These are phyloP conservation scores for Aphelenchoides bicaudatus DNA, from an alignment of 2,888 invertebrate species.

Conservation along the genomic window DNA sequence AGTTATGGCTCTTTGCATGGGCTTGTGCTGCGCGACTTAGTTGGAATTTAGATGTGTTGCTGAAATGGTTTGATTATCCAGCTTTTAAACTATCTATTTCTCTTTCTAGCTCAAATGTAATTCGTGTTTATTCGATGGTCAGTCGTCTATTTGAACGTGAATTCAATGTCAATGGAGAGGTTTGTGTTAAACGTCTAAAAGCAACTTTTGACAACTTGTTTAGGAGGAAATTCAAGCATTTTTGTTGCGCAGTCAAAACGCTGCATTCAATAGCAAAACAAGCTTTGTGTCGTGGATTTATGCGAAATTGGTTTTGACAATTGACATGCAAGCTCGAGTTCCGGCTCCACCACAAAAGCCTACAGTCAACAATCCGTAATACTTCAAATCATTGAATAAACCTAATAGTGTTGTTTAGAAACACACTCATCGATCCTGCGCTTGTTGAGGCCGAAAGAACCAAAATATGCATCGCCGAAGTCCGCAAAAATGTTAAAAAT, in stretches of 20 bases:
- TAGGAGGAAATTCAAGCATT: background rate
- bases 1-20: conserved; percentile 33
- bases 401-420: conserved; percentile 22
- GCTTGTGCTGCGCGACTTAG: conserved; percentile 26
- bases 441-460: conserved; percentile 30
- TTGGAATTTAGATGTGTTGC: conserved; percentile 28
- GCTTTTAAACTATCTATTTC: background rate
- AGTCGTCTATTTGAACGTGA: conserved; percentile 19
- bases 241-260: background rate
- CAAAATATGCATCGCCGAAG: conserved; percentile 6
- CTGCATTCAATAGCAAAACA: conserved; percentile 13
- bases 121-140: conserved; percentile 23
- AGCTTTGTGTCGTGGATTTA: conserved; percentile 32
- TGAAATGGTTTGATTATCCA: conserved; percentile 22
- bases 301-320: conserved; percentile 31
- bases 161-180: conserved; percentile 15
- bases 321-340: conserved; percentile 36
- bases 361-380: conserved; percentile 47
- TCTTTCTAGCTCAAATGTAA: conserved; percentile 28
- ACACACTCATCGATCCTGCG: conserved; percentile 24
- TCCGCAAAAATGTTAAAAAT: conserved; percentile 8
- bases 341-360: conserved; percentile 40
- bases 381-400: background rate
- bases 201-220: background rate
- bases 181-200: background rate